Evolutionary conservation across 2,888 invertebrate species (phyloP).

Genomic region (Microctonus hyperodae): DNA sequence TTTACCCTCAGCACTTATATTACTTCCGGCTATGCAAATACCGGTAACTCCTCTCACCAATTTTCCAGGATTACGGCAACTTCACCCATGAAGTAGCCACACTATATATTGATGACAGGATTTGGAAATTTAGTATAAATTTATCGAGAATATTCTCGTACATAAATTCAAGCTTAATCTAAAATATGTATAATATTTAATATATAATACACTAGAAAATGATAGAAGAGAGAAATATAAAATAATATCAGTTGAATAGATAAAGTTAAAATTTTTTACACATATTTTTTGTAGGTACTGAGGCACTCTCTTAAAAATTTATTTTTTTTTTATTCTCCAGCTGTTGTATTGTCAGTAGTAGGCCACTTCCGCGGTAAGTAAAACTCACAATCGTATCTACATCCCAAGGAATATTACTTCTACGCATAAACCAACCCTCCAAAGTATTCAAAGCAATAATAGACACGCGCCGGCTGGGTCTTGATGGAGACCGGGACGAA

Average conservation of each 20-base stretch:
- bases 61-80: neutral
- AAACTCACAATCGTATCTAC: slow-evolving; percentile 18
- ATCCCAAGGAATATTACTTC: slow-evolving; percentile 11
- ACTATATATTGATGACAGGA: neutral
- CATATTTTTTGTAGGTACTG: no score
- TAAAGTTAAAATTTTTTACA: no score
- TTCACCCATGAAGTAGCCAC: slow-evolving; percentile 3
- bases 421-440: neutral
- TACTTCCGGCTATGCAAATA: slow-evolving; percentile 43
- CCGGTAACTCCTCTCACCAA: slow-evolving; percentile 32
- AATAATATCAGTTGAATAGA: no score
- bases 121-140: slow-evolving; percentile 24
- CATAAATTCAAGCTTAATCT: neutral
- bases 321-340: slow-evolving; percentile 21
- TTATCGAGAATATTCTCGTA: slow-evolving; percentile 11
- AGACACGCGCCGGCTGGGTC: slow-evolving; percentile 42
- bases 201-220: neutral
- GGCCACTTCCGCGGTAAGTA: slow-evolving; percentile 24
- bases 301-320: neutral
- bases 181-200: neutral
- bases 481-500: slow-evolving; percentile 35
- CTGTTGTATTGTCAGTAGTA: slow-evolving; percentile 31
- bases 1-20: slow-evolving; percentile 23
- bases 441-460: slow-evolving; percentile 38
- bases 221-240: no score